These are phyloP conservation scores for Epinotia ramella DNA, from an alignment of 2,888 invertebrate species.

Conservation along the genomic window DNA sequence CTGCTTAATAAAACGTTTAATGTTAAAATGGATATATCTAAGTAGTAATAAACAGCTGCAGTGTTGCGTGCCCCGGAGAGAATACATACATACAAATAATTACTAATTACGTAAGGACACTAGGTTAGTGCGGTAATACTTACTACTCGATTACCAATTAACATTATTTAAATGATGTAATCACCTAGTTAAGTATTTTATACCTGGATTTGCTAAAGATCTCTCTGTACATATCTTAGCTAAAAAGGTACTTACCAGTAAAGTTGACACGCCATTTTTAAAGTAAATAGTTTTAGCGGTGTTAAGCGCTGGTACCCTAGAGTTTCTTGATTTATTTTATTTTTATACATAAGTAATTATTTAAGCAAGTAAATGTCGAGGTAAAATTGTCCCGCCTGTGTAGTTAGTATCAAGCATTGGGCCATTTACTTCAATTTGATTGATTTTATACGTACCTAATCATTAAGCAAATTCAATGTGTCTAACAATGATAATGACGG, in stretches of 20 bases:
- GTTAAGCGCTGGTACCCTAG: slow-evolving; percentile 8
- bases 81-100: neutral
- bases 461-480: neutral
- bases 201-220: slow-evolving; percentile 31
- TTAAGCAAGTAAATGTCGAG: neutral
- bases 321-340: neutral
- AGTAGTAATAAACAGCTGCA: too few species aligned
- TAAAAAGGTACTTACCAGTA: neutral
- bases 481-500: neutral
- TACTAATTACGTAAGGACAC: neutral
- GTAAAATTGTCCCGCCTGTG: too few species aligned
- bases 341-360: neutral
- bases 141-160: slow-evolving; percentile 16
- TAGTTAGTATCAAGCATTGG: neutral
- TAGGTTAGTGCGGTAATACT: neutral
- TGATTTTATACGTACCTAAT: neutral
- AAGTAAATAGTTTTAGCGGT: neutral
- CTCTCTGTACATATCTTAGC: slow-evolving; percentile 14
- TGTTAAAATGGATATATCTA: too few species aligned
- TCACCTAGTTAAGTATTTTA: slow-evolving; percentile 27
- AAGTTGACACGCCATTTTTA: neutral
- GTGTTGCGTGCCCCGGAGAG: neutral
- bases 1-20: too few species aligned
- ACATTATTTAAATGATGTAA: slow-evolving; percentile 26
- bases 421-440: neutral